These are phyloP conservation scores for Cyclura pinguis DNA, from an alignment of 2,797 vertebrate genomes.

Conservation along the genomic window DNA sequence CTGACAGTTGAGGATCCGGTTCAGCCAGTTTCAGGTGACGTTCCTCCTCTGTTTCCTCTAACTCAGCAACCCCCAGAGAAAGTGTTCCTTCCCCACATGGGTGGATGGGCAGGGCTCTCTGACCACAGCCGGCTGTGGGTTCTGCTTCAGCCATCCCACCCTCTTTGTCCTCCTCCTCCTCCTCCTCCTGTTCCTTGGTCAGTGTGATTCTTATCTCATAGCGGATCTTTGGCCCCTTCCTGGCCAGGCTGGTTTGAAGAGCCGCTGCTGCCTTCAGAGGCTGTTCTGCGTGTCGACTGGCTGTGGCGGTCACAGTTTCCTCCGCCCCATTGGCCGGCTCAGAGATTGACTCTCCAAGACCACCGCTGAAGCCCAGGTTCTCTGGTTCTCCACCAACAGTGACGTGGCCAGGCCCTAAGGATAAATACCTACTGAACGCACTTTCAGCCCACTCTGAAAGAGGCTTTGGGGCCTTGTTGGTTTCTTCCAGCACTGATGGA, in stretches of 20 bases:
- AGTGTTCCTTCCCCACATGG: background rate
- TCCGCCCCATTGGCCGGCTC: background rate
- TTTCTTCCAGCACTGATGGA: background rate
- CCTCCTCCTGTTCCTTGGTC: conserved; percentile 3
- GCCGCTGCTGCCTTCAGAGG: background rate
- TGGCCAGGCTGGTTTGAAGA: background rate
- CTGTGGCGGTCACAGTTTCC: background rate
- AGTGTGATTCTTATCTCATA: conserved; percentile 43
- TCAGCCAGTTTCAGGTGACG: conserved; percentile 27
- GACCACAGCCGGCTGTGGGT: background rate
- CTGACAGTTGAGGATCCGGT: conserved; percentile 35
- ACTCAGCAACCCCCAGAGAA: conserved; percentile 44
- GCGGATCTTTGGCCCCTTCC: background rate
- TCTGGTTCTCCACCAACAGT: background rate
- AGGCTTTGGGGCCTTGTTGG: background rate
- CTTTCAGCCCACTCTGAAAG: conserved; percentile 43
- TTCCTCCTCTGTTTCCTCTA: conserved; percentile 5
- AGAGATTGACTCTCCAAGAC: background rate
- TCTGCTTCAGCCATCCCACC: background rate
- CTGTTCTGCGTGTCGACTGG: no score
- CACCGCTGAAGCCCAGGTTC: background rate
- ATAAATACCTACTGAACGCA: conserved; percentile 29
- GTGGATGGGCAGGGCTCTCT: background rate
- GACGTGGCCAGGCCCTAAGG: background rate
- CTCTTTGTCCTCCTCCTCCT: background rate